Base-by-base conservation (phyloP, 35 echinoderm and acorn worm species). In the Holothuria glaberrima region DNA sequence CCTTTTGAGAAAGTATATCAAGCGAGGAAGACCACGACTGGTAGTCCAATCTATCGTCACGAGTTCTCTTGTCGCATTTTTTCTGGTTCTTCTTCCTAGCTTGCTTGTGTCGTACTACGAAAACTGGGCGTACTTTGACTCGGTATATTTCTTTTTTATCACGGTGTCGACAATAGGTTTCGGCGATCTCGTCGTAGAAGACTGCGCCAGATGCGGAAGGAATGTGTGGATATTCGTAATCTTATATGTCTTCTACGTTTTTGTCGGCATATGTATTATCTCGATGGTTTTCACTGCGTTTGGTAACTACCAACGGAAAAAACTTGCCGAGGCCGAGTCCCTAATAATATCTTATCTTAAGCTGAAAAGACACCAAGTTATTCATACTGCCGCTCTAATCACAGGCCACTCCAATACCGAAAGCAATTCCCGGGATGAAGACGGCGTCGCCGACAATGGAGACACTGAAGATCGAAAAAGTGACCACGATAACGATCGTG, bases 71-170 rank as follows among this genome's bases (percentile, higher is more conserved):
- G 33, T 86, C 7, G 0, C 35, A 12, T 29, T 25, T 18, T 64
- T 27, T 25, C 2, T 86, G 83, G 34, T 86, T 92, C 54, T 98
- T 81, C 17, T 44, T 88, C 70, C 58, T 91, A 91, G 90, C 22
- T 29, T 41, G 9, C 54, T 98, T 18, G 57, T 98, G 0, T 68
- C 48, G 33, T 48, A 71, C 48, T 93, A 82, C 83, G 93, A 98
- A 75, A 25, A 94, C 0, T 95, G 90, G 91, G 67, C 57, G 29
- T 98, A 98, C 68, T 94, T 93, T 48, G 96, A 98, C 30, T 63
- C 90, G 0, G 90, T 98, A n/a, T 98, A 98, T 32, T 98, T 98
- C 88, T 98, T 93, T 5, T 98, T 98, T 57, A 94, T 98, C 48
- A 98, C 96, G 2, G 62, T 98, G 27, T 95, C 90, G 13, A 98